phyloP scores from a whole-genome alignment of 2,797 vertebrate genomes.

The Kryptolebias ocellatus region DNA sequence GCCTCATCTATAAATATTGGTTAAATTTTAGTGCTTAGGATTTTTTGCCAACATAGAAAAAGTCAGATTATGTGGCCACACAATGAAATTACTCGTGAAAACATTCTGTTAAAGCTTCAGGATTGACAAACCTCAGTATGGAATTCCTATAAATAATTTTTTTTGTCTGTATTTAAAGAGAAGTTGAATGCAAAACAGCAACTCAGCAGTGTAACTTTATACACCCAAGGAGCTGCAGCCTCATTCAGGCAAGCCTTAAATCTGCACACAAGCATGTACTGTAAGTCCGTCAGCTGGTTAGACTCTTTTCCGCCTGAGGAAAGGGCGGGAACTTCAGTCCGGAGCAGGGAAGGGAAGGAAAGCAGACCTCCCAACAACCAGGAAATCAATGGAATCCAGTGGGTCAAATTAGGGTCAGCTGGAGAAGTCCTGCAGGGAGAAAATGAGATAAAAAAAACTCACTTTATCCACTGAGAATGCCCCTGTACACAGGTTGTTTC shows the following conservation, averaged over 20 bases:
- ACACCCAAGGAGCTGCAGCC: slow-evolving; percentile 36
- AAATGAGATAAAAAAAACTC: slow-evolving; percentile 36
- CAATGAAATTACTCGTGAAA: slow-evolving; percentile 3
- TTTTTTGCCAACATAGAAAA: slow-evolving; percentile 7
- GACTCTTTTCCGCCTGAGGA: slow-evolving; percentile 52
- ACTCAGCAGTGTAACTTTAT: slow-evolving; percentile 40
- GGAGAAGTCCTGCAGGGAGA: slow-evolving; percentile 53
- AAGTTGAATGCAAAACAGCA: slow-evolving; percentile 24
- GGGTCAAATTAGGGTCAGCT: slow-evolving; percentile 64
- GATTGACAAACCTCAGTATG: background rate
- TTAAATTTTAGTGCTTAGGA: background rate
- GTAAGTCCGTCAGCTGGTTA: slow-evolving; percentile 56
- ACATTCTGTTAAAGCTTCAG: slow-evolving; percentile 7
- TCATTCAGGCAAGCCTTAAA: slow-evolving; percentile 53
- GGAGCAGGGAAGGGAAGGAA: slow-evolving; percentile 30
- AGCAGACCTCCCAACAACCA: slow-evolving; percentile 57
- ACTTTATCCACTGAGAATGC: too few species aligned
- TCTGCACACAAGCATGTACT: slow-evolving; percentile 49
- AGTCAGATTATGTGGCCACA: slow-evolving; percentile 1
- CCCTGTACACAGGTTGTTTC: background rate
- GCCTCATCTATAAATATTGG: background rate
- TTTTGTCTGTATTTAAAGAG: slow-evolving; percentile 9
- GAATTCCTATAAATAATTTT: slow-evolving; percentile 27
- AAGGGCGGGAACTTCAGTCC: slow-evolving; percentile 32
- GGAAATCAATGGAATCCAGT: slow-evolving; percentile 72